Conservation (phyloP, 2,113 vertebrate genomes). For the Dromiciops gliroides region DNA sequence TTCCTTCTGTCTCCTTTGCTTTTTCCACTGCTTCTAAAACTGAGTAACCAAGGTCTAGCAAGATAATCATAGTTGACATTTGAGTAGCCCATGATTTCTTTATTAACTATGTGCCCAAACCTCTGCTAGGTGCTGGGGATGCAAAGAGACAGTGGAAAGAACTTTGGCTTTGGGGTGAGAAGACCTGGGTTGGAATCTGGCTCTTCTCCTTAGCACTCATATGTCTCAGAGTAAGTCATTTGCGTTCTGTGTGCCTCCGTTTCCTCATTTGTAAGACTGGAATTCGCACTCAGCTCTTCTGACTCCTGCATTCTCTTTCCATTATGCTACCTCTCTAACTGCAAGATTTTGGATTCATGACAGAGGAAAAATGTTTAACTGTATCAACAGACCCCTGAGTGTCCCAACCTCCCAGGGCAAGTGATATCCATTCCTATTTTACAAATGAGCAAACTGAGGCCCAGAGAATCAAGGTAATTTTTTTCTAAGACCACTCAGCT, state of each 20-base stretch:
- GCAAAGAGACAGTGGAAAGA: not conserved
- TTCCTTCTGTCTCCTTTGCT: not conserved
- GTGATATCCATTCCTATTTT: accelerated
- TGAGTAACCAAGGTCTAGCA: no score
- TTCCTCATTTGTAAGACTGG: not conserved
- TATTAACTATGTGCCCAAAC: no score
- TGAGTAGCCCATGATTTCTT: no score
- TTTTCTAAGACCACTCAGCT: not conserved
- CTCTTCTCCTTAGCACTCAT: not conserved
- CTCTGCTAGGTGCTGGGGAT: not conserved
- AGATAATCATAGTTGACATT: no score
- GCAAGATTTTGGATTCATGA: no score
- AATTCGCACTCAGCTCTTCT: no score
- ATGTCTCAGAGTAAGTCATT: not conserved
- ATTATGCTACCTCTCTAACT: no score
- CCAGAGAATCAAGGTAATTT: not conserved
- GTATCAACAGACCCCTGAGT: not conserved
- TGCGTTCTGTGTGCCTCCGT: not conserved
- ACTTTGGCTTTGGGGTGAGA: not conserved
- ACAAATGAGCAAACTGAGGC: not conserved
- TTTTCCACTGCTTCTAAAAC: no score
- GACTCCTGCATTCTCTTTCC: no score
- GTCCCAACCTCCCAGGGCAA: accelerated
- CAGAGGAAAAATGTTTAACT: no score
- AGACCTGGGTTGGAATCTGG: not conserved